Evolutionary conservation across 2,888 invertebrate genomes (phyloP).

Genomic region (Aleiodes testaceus): DNA sequence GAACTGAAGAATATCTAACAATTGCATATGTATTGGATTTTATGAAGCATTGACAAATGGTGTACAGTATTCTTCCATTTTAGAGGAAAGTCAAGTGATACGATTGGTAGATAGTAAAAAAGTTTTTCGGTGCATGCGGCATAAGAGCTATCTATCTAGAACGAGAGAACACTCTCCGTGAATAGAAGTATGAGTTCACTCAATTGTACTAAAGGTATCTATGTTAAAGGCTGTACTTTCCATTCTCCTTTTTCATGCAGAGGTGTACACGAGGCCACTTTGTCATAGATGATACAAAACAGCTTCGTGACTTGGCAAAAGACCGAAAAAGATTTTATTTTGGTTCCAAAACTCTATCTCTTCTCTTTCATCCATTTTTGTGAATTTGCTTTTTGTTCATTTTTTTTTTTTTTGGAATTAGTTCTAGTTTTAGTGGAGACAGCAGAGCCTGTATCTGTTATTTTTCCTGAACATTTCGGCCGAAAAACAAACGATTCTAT

Average conservation of each 20-base stretch:
- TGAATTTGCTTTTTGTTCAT: not conserved
- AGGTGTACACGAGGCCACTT: constrained; percentile 46
- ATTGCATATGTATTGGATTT: constrained; percentile 24
- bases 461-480: constrained; percentile 27
- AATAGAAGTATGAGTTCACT: constrained; percentile 42
- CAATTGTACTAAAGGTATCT: constrained; percentile 57
- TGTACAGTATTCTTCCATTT: not conserved
- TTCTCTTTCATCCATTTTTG: not conserved
- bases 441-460: not conserved
- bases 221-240: constrained; percentile 1
- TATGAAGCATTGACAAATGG: constrained; percentile 23
- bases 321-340: constrained; percentile 40
- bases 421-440: not conserved
- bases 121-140: constrained; percentile 9
- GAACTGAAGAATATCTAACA: constrained; percentile 9
- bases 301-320: constrained; percentile 57
- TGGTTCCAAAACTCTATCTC: not conserved
- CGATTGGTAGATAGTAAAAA: not conserved
- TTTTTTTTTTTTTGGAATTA: constrained; percentile 2
- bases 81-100: not conserved
- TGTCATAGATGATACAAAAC: constrained; percentile 56
- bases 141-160: constrained; percentile 32
- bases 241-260: constrained; percentile 15
- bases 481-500: constrained; percentile 30
- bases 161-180: constrained; percentile 11